Base-by-base conservation (phyloP, 2,797 vertebrate genomes). In the Scarus forsteni region DNA sequence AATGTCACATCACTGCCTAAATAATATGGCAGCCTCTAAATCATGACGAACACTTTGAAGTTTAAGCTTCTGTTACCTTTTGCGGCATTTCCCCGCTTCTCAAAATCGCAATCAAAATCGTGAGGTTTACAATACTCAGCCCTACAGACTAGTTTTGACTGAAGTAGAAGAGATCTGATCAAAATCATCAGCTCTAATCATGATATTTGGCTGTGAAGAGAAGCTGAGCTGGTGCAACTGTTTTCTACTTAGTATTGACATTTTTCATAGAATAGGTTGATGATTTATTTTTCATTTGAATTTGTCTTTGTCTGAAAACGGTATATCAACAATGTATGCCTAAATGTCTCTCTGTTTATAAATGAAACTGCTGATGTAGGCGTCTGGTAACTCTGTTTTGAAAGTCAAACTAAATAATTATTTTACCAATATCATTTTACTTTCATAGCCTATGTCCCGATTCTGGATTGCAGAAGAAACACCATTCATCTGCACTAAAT, bases 401-500 rank as follows among this genome's bases (percentile, higher is more conserved):
- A 67, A 57, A 58, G 50, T 42, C 40, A 46, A 63, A 68, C 36
- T 55, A 49, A 72, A 74, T 39, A 51, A 53, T 52, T 5, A 50
- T 61, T 45, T 15, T 49, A 15, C 54, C 52, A 61, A 16, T 5
- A 39, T 52, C 49, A 16, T 51, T 70, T 52, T 14, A 35, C 61
- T 63, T 66, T 12, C 62, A 63, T 46, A 63, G 60, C 64, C 57
- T 16, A 1, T 13, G 16, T 63, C 61, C 56, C 8, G 4, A n/a
- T n/a, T 48, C 54, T 13, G 70, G 75, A 66, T 38, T 59, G 55
- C 44, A 57, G 51, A 39, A 36, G 44, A 76, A 83, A 67, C 19
- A 16, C 72, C 10, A 75, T 79, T 84, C 70, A 57, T 73, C 80
- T 56, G 59, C 56, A 8, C 80, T 81, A 83, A 88, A 70, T 14